phyloP scores from a whole-genome alignment of 1,140 invertebrate species.

The Halictus rubicundus region DNA sequence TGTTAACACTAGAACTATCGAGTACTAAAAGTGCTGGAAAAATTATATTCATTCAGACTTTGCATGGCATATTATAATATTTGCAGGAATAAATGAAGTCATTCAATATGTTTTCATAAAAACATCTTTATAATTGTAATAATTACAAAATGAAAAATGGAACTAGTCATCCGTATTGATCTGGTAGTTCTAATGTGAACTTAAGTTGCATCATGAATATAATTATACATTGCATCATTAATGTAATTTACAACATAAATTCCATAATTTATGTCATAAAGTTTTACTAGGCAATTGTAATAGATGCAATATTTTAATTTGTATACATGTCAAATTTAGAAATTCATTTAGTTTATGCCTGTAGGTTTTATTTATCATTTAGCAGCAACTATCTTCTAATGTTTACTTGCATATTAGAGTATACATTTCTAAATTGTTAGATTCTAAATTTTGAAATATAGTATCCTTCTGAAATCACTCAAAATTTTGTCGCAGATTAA shows the following conservation, averaged over 20 bases:
- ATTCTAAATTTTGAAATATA: not conserved
- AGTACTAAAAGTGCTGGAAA: too few species aligned
- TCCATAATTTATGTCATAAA: not conserved
- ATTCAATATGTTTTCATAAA: too few species aligned
- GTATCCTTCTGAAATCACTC: not conserved
- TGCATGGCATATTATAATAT: too few species aligned
- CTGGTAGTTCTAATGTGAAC: not conserved
- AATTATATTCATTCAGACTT: too few species aligned
- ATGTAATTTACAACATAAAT: not conserved
- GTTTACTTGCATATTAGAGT: not conserved
- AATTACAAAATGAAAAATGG: too few species aligned
- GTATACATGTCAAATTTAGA: not conserved
- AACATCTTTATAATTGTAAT: too few species aligned
- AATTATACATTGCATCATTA: too few species aligned
- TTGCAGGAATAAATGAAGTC: too few species aligned
- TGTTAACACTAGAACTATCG: too few species aligned
- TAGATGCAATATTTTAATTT: constrained; percentile 6
- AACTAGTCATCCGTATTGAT: too few species aligned
- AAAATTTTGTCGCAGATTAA: not conserved
- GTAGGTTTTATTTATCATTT: not conserved
- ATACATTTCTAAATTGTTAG: constrained; percentile 3
- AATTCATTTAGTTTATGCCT: not conserved
- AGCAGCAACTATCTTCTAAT: constrained; percentile 8
- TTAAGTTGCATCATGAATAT: not conserved
- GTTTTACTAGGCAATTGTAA: not conserved